Base-by-base conservation (phyloP, 1,140 invertebrate genomes). In the Mamestra configurata region DNA sequence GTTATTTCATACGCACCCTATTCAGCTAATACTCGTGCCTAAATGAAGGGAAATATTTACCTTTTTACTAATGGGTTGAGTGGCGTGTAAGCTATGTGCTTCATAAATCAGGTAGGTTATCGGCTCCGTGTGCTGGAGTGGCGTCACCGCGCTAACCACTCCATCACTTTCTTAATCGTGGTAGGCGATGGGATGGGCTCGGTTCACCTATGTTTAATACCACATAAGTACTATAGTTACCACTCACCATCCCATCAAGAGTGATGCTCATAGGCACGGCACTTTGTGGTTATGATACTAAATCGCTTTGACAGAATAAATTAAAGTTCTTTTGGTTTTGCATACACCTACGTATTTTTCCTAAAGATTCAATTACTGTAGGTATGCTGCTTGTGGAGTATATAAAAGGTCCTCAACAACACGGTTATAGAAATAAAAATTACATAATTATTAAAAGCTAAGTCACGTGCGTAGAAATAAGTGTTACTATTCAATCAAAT, bases 131-230 rank as follows among this genome's bases (percentile, higher is more conserved):
- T 24, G 24, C 20, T 57, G 22, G 53, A 61, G 59, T 61, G 59
- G 31, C 27, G 59, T 61, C 27, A 18, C 1, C 27, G 53, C 13
- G 24, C 31, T 37, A 35, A 37, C 27, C 59, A 61, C 31, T 61
- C 59, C 59, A 61, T 61, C 59, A 61, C 59, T 35, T 11, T 61
- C 27, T 37, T 37, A 10, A 35, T 61, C 20, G 57, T n/a, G 15
- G 59, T 18, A n/a, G 13, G 13, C 13, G 27, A n/a, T 11, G 59
- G 59, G 59, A 27, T 18, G 59, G 59, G 59, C 59, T 35, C 1
- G 7, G 22, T 61, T 7, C 59, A 37, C 51, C 7, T 18, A 27
- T 31, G 27, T 31, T 6, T 61, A 7, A 35, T 46, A 46, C 0
- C 11, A 15, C 43, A 46, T 46, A 46, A 46, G 13, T 15, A 2